Evolutionary conservation across 2,113 vertebrate genomes (phyloP).

Genomic region (Bos indicus): DNA sequence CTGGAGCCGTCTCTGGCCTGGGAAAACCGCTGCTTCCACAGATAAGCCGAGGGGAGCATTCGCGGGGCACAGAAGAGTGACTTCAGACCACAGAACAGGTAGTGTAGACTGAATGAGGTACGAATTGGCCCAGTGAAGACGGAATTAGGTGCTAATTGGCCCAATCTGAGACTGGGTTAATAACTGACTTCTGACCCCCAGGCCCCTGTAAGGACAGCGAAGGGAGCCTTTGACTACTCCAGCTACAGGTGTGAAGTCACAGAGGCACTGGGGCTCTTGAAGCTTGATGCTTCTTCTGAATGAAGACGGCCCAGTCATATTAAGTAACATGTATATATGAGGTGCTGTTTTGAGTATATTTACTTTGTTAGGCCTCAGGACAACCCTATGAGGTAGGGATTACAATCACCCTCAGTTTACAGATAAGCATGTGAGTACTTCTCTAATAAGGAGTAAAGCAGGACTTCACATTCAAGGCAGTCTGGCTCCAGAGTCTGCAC

Average conservation of each 20-base stretch:
- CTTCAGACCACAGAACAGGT: not conserved
- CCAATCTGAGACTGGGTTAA: not conserved
- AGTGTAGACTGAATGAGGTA: not conserved
- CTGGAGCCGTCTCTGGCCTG: not conserved
- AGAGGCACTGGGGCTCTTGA: not conserved
- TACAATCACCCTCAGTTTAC: not conserved
- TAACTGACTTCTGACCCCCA: not conserved
- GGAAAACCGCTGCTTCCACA: not conserved
- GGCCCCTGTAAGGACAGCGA: not conserved
- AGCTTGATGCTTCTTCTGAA: not conserved
- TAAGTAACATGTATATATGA: not conserved
- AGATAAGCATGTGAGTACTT: not conserved
- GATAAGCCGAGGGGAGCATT: not conserved
- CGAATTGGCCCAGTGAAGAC: not conserved
- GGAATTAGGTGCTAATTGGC: not conserved
- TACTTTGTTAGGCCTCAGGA: not conserved
- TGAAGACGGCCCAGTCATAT: not conserved
- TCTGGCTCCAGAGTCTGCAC: not conserved
- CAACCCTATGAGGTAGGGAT: not conserved
- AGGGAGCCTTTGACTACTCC: not conserved
- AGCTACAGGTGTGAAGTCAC: not conserved
- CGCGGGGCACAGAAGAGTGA: not conserved
- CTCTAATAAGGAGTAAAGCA: not conserved
- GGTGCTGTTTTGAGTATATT: not conserved
- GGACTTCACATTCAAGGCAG: not conserved